phyloP scores from a whole-genome alignment of 2,888 invertebrate species.

The Catocala sponsa region DNA sequence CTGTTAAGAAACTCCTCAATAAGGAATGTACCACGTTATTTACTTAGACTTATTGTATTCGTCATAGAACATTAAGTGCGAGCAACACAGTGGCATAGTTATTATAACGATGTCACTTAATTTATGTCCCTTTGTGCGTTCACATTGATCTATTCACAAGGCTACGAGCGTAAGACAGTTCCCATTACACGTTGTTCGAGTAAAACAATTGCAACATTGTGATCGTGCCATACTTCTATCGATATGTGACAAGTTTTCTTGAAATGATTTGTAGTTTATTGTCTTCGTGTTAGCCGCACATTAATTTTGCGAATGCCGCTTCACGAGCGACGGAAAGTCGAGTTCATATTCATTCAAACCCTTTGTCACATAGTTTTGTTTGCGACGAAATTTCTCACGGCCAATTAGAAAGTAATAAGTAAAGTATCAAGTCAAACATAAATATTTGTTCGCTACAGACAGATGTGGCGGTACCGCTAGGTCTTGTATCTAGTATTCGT shows the following conservation, averaged over 20 bases:
- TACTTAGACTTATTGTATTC: constrained; percentile 43
- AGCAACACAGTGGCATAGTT: constrained; percentile 50
- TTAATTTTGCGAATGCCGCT: constrained; percentile 32
- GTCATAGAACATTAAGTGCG: constrained; percentile 47
- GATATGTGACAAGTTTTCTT: constrained; percentile 53
- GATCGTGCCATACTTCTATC: constrained; percentile 42
- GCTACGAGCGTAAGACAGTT: constrained; percentile 39
- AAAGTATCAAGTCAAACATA: constrained; percentile 53
- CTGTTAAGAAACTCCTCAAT: constrained; percentile 29
- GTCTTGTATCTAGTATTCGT: constrained; percentile 43
- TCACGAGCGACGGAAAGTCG: constrained; percentile 40
- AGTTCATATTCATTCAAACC: constrained; percentile 39
- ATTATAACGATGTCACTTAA: constrained; percentile 51
- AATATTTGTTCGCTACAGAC: constrained; percentile 54
- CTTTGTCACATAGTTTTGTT: constrained; percentile 39
- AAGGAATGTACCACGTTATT: constrained; percentile 24
- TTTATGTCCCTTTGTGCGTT: constrained; percentile 60
- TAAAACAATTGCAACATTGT: constrained; percentile 50
- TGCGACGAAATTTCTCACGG: constrained; percentile 56
- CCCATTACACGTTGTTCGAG: constrained; percentile 47
- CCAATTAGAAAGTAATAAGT: constrained; percentile 60
- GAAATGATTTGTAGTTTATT: constrained; percentile 56
- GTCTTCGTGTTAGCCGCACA: constrained; percentile 40
- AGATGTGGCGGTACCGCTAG: constrained; percentile 45
- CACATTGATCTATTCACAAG: constrained; percentile 52